Conservation (phyloP, 2,113 vertebrate genomes). For the Oncorhynchus clarkii region DNA sequence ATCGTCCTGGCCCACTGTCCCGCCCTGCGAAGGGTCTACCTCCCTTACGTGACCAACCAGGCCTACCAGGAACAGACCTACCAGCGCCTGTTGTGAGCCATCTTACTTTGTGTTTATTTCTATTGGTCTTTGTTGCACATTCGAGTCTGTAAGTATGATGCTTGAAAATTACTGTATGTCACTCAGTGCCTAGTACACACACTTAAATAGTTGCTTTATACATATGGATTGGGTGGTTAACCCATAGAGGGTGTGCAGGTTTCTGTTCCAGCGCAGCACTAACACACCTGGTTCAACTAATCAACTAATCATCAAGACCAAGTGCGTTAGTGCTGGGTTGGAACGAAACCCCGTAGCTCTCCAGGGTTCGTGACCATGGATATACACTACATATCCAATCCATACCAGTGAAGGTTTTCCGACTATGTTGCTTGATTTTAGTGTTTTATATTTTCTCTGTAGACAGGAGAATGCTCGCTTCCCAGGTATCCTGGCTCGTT, state of each 20-base stretch:
- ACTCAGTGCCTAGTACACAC: too few relatives aligned
- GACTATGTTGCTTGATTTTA: not conserved
- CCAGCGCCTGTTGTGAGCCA: slow-evolving; percentile 83
- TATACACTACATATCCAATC: not conserved
- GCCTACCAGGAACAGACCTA: slow-evolving; percentile 90
- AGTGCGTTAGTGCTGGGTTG: too few relatives aligned
- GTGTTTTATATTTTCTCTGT: slow-evolving; percentile 28
- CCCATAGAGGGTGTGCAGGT: slow-evolving; percentile 16
- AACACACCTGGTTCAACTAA: too few relatives aligned
- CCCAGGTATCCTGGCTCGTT: slow-evolving; percentile 78
- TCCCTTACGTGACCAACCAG: slow-evolving; percentile 90
- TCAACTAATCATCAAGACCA: too few relatives aligned
- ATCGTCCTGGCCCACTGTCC: slow-evolving; percentile 83
- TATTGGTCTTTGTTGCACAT: not conserved
- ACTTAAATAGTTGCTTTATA: not conserved
- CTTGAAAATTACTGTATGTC: too few relatives aligned
- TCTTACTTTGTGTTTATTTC: not conserved
- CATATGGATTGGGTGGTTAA: not conserved
- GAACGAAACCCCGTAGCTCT: too few relatives aligned
- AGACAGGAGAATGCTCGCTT: slow-evolving; percentile 86
- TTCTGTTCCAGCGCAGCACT: slow-evolving; percentile 4
- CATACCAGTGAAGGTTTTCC: not conserved
- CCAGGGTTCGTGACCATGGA: too few relatives aligned
- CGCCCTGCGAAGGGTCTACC: slow-evolving; percentile 79
- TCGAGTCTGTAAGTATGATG: not conserved